These are phyloP conservation scores for Glaucomys volans DNA, from an alignment of 2,113 vertebrate species.

Conservation along the genomic window DNA sequence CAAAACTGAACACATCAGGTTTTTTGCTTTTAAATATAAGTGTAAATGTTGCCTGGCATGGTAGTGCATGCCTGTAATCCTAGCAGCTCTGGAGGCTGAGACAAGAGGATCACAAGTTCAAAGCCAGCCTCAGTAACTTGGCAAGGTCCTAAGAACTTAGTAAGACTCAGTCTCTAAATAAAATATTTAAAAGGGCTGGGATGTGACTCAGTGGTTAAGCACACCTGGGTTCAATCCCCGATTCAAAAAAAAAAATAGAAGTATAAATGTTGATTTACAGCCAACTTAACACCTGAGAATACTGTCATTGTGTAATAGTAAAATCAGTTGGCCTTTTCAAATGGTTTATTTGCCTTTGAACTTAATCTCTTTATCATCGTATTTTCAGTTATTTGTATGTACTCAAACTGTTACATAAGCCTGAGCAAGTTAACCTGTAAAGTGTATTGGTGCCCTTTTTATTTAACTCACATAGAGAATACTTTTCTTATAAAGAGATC, in stretches of 20 bases:
- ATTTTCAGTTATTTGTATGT: background rate
- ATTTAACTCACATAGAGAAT: background rate
- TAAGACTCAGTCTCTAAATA: no score
- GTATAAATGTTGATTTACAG: background rate
- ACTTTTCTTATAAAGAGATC: slow-evolving; percentile 25
- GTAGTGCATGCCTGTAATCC: no score
- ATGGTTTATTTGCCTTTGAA: background rate
- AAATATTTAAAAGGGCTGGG: no score
- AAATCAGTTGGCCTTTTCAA: background rate
- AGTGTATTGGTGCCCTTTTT: slow-evolving; percentile 9
- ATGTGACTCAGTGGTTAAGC: no score
- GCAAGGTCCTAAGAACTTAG: no score
- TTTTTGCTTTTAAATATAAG: background rate
- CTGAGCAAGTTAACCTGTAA: background rate
- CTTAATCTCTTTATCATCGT: background rate
- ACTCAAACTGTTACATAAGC: background rate
- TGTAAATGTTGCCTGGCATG: background rate
- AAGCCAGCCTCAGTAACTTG: no score
- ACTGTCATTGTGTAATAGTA: background rate
- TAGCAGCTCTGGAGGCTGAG: no score
- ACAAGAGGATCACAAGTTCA: no score
- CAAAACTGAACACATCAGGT: background rate
- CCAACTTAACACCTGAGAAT: background rate
- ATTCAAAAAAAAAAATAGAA: background rate
- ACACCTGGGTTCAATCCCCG: no score